Base-by-base conservation (phyloP, 2,113 vertebrate species). In the Psophia crepitans region DNA sequence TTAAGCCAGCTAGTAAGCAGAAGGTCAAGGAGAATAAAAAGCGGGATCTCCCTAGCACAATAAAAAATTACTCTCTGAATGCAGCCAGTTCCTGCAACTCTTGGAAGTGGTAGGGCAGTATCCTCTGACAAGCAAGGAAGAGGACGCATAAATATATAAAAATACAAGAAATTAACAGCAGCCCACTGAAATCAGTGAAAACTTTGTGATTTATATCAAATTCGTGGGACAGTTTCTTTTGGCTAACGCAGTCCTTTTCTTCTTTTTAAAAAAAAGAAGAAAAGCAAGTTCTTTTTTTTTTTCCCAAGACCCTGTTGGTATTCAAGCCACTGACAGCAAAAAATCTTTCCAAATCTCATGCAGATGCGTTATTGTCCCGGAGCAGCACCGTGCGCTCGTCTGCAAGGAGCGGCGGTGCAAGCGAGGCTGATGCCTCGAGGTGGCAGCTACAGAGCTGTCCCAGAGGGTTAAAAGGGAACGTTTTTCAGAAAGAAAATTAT, bases 401-500 rank as follows among this genome's bases (percentile, higher is more conserved):
- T 56, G 73, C 18, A 3, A 44, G 46, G 68, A 63, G 69, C 6
- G 0, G 17, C 4, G 41, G 43, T n/a, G 51, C 30, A 64, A 65
- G 86, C 6, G 2, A 16, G 9, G 71, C 83, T 5, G 74, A 30
- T 46, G 82, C 87, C 91, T 91, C 20, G 7, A 74, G 82, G 84
- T 58, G 87, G 84, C 84, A 48, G 89, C 87, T 71, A 44, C 75
- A 48, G 30, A 84, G n/a, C 76, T 57, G 33, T 24, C 76, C 75
- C 6, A 0, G 41, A 66, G 86, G 80, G 60, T 46, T 84, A 35
- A 87, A 75, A 77, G 63, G 44, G 43, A 95, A 63, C 5, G 1
- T 68, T 95, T 84, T 68, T 68, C 91, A 84, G 78, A 27, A 91
- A 92, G 84, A 95, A 96, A 92, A 95, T 56, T 2, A 84, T 89